Evolutionary conservation across 2,797 vertebrate genomes (phyloP).

Genomic region (Bovichtus diacanthus): DNA sequence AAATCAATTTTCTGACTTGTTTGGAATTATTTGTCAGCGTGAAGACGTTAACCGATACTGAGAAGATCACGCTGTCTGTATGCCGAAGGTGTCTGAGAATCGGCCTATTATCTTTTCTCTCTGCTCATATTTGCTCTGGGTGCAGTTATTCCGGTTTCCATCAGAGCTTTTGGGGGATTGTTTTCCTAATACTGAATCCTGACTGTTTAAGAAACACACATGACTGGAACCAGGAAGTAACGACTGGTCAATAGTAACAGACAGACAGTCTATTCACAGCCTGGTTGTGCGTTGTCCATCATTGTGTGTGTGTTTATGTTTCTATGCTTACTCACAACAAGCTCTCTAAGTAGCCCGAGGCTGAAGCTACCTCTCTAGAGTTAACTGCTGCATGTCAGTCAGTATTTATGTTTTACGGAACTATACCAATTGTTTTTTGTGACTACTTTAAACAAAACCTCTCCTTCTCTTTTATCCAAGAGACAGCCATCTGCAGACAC

Average conservation of each 20-base stretch:
- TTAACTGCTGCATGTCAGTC: neutral
- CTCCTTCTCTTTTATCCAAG: neutral
- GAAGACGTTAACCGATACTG: slow-evolving; percentile 59
- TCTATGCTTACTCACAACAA: slow-evolving; percentile 30
- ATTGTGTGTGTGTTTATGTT: slow-evolving; percentile 10
- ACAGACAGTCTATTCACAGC: neutral
- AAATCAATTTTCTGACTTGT: no score
- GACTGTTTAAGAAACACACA: slow-evolving; percentile 19
- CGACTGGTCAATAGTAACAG: slow-evolving; percentile 4
- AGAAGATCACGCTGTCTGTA: slow-evolving; percentile 60
- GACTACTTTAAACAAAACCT: neutral
- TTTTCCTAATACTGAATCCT: slow-evolving; percentile 48
- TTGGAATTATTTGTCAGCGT: slow-evolving; percentile 34
- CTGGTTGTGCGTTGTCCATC: slow-evolving; percentile 5
- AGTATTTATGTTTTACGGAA: slow-evolving; percentile 2
- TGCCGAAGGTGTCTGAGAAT: slow-evolving; percentile 69
- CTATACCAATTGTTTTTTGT: neutral
- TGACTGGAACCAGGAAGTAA: slow-evolving; percentile 37
- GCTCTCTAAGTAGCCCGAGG: slow-evolving; percentile 15
- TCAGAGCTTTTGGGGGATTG: slow-evolving; percentile 38
- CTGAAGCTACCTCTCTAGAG: neutral
- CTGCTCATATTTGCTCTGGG: slow-evolving; percentile 70
- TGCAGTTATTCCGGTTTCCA: slow-evolving; percentile 75
- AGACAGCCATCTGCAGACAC: slow-evolving; percentile 3
- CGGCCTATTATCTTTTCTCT: slow-evolving; percentile 46